Evolutionary conservation across 2,888 invertebrate species (phyloP), one percentile per base, ranked within the genome.

Genomic region (Ophion obscuratus): DNA sequence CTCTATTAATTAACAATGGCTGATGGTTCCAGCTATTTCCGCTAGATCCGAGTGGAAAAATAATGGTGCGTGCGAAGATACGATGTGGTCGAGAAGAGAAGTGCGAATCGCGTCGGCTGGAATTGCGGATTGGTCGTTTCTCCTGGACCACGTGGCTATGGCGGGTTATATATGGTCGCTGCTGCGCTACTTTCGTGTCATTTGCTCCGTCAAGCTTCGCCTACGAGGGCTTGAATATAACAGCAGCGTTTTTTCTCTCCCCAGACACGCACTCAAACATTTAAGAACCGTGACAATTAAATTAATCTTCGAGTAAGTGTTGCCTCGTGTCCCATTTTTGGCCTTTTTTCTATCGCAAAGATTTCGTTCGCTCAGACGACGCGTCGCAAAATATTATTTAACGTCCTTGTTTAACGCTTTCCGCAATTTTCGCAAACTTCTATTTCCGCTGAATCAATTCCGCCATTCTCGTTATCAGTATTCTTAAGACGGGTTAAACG

Each of bases 91-190:
- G 4, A n/a, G 24, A 17, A 24, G 20, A 31, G 7, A 59, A 20
- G 59, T 62, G 62, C 79, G 75, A 75, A 40, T 71, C 24, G 64
- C 75, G 61, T 76, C 85, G 71, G 79, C 20, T 53, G 62, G 11
- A 75, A 66, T 74, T 40, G 81, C 17, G 62, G 77, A 86, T 86
- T 88, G 88, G 88, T 81, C 75, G 68, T 27, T 78, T 53, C 73
- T 61, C 57, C n/a, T 62, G 40, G 64, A 76, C 81, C 84, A 85
- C 80, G 87, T 87, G 88, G 87, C 83, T 78, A 24, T 68, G 81
- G 84, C 87, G 82, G 82, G 76, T 61, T 77, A 88, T 88, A 88
- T 87, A 88, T 77, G 80, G 68, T 77, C 57, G 11, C 40, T 14
- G 64, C 80, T 47, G 62, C 71, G 74, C 73, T 24, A 68, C 81